Evolutionary conservation across 2,888 invertebrate genomes (phyloP).

Genomic region (Piscicola geometra): DNA sequence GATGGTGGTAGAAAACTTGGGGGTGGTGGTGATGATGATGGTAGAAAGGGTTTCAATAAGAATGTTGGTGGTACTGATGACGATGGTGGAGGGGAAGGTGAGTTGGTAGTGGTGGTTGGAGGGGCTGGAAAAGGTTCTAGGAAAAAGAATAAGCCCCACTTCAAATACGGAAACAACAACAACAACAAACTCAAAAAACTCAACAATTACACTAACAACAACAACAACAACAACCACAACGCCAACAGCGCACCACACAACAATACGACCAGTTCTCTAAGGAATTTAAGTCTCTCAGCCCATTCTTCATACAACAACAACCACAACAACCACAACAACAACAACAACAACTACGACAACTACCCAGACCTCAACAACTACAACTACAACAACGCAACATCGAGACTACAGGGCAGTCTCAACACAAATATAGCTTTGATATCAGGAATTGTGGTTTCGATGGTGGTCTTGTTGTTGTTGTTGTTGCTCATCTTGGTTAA

Average conservation of each 20-base stretch:
- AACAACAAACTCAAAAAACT: background rate
- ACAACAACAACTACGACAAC: background rate
- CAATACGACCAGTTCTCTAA: background rate
- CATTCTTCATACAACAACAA: background rate
- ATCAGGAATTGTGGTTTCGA: background rate
- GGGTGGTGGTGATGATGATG: too few species aligned
- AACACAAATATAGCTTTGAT: constrained; percentile 2
- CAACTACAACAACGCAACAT: background rate
- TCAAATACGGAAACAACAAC: background rate
- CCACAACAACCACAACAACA: background rate
- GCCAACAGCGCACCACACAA: background rate
- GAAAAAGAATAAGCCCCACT: background rate
- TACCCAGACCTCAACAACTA: background rate
- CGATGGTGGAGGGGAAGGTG: background rate
- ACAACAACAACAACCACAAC: background rate
- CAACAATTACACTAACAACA: background rate
- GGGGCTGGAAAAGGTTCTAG: too few species aligned
- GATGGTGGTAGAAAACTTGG: too few species aligned
- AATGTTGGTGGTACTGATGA: background rate
- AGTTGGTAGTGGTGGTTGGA: background rate
- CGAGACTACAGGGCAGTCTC: background rate
- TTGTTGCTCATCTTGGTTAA: background rate
- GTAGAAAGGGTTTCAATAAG: too few species aligned
- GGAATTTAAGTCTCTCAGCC: too few species aligned
- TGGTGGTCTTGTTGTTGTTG: background rate